Base-by-base conservation (phyloP, 2,797 vertebrate species). In the Coregonus sp. region DNA sequence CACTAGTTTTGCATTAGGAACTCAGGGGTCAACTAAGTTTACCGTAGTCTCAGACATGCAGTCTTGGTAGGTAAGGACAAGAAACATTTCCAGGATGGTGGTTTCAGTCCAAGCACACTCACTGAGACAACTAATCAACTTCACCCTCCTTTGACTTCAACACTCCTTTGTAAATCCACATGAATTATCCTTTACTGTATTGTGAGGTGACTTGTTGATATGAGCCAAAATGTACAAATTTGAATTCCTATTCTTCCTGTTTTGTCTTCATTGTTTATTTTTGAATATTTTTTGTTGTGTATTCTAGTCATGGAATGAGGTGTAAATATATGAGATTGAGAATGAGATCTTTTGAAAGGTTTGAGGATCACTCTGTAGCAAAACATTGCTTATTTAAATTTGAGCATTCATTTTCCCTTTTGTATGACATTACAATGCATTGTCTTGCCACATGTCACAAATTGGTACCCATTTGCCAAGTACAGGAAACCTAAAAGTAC, bases 21-120 rank as follows among this genome's bases (percentile, higher is more conserved):
- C 95, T 95, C 95, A 95, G 95, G 95, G 94, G 94, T 95, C 92
- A 94, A 89, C 88, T 90, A 94, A 91, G 94, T 95, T 95, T 95
- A 95, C 93, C 92, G 92, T 93, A 92, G 92, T 94, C 92, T 94
- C 89, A 91, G 90, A 91, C 87, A 87, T 47, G 40, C 11, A 92
- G 91, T 92, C 90, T 88, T 90, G 82, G 56, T 72, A 47, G 40
- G 40, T 47, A 47, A 77, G 74, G 83, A 87, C 73, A 33, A 33
- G 31, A 73, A 86, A 78, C 73, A 76, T 87, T 90, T 91, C 85
- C 79, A 86, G 83, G 85, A 85, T 74, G 76, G 88, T 82, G 85
- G 88, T 86, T 79, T 72, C 73, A 72, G 91, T 91, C 88, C 82
- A 90, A 92, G 92, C 91, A 93, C 91, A 91, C 40, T 90, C 84